A percentile compares a stretch with the other conserved stretches of the same genome.
These are phyloP conservation scores for Pheosia tremula DNA, from an alignment of 2,888 invertebrate genomes.

Conservation along the genomic window DNA sequence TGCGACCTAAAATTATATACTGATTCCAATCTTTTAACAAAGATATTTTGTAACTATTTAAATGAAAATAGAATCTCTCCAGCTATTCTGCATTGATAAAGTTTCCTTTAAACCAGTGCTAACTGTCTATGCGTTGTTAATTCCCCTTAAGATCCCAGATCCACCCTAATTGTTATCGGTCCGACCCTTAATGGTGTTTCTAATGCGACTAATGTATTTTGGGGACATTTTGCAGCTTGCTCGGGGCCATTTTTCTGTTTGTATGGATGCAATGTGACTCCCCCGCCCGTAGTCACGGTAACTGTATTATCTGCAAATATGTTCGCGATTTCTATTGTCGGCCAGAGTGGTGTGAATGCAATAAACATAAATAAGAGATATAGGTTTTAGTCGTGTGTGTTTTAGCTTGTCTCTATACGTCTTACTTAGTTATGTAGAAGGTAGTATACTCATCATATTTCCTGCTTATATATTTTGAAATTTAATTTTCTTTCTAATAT, in stretches of 20 bases:
- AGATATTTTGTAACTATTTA: background rate
- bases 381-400: conserved; percentile 50
- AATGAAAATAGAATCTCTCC: conserved; percentile 18
- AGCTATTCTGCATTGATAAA: conserved; percentile 15
- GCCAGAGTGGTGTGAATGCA: conserved; percentile 68
- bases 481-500: too few relatives aligned
- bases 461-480: background rate
- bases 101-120: conserved; percentile 69
- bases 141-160: conserved; percentile 77
- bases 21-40: too few relatives aligned
- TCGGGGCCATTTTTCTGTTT: conserved; percentile 80
- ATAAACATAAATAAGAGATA: conserved; percentile 78
- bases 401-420: conserved; percentile 48
- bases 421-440: conserved; percentile 41
- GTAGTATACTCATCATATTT: background rate
- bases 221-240: conserved; percentile 84
- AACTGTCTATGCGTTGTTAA: conserved; percentile 73
- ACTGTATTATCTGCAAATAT: conserved; percentile 82
- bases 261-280: conserved; percentile 70
- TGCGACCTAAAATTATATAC: too few relatives aligned
- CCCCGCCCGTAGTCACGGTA: conserved; percentile 68
- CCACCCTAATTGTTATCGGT: conserved; percentile 83
- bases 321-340: conserved; percentile 82
- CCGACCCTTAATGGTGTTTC: conserved; percentile 81
- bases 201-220: conserved; percentile 84